phyloP scores from a whole-genome alignment of 2,888 invertebrate genomes.

The Athrips mouffetella region DNA sequence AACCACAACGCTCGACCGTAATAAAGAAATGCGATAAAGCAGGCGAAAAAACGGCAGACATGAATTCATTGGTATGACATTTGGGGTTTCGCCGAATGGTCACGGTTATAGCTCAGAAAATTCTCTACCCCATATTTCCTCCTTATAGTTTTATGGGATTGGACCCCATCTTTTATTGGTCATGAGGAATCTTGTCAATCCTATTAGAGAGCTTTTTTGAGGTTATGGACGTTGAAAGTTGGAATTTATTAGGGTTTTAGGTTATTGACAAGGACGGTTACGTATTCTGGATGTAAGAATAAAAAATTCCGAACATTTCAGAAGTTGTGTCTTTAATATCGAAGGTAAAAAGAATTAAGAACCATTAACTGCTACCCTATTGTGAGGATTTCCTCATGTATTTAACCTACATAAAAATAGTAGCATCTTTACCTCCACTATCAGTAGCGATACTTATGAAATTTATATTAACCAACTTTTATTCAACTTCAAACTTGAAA shows the following conservation, averaged over 20 bases:
- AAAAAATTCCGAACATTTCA: no score
- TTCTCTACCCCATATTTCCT: conserved; percentile 61
- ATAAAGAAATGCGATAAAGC: conserved; percentile 75
- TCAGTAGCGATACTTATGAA: no score
- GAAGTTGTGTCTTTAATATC: no score
- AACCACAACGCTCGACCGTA: conserved; percentile 64
- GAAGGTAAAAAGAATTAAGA: no score
- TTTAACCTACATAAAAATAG: no score
- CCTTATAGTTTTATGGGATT: conserved; percentile 74
- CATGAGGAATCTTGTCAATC: conserved; percentile 70
- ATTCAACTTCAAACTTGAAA: no score
- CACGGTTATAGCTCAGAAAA: conserved; percentile 57
- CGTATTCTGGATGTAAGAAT: neutral
- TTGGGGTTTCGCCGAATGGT: conserved; percentile 67
- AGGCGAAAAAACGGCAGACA: conserved; percentile 70
- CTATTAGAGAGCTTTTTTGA: conserved; percentile 58
- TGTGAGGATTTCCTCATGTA: no score
- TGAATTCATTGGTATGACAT: conserved; percentile 79
- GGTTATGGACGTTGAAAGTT: conserved; percentile 13
- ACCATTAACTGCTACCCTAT: no score
- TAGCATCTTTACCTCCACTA: no score
- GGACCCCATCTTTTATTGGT: conserved; percentile 71
- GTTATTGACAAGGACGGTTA: neutral
- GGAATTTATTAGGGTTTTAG: conserved; percentile 1
- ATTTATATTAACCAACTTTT: no score